Evolutionary conservation across 2,888 invertebrate genomes (phyloP).

Genomic region (Pterostichus madidus): DNA sequence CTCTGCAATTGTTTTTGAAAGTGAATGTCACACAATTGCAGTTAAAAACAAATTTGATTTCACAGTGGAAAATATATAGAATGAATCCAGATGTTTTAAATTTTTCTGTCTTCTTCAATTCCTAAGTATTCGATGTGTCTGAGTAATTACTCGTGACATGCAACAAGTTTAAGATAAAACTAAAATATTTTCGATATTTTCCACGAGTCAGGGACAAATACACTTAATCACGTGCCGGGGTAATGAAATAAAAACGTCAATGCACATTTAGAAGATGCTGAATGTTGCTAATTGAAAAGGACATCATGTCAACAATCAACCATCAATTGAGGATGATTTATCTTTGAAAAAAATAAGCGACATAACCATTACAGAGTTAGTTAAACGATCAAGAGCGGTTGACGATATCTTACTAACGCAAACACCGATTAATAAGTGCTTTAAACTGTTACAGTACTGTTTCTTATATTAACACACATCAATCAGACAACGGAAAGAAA

Average conservation of each 20-base stretch:
- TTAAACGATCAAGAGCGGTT: conserved; percentile 10
- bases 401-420: background rate
- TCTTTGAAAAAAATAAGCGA: conserved; percentile 8
- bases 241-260: conserved; percentile 53
- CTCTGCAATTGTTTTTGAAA: too few relatives aligned
- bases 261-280: conserved; percentile 20
- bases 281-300: conserved; percentile 51
- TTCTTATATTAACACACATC: too few relatives aligned
- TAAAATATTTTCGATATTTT: background rate
- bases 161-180: background rate
- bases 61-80: too few relatives aligned
- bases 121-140: too few relatives aligned
- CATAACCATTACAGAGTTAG: conserved; percentile 4
- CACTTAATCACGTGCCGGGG: conserved; percentile 15
- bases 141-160: too few relatives aligned
- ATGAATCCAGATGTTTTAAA: too few relatives aligned
- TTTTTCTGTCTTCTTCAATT: too few relatives aligned
- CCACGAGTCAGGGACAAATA: conserved; percentile 28
- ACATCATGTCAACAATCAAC: conserved; percentile 55
- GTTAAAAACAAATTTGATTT: too few relatives aligned
- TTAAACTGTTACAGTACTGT: background rate
- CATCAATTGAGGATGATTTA: conserved; percentile 60
- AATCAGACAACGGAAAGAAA: too few relatives aligned
- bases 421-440: background rate
- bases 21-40: too few relatives aligned